phyloP scores from a whole-genome alignment of 2,113 vertebrate species.

The Prolemur simus region DNA sequence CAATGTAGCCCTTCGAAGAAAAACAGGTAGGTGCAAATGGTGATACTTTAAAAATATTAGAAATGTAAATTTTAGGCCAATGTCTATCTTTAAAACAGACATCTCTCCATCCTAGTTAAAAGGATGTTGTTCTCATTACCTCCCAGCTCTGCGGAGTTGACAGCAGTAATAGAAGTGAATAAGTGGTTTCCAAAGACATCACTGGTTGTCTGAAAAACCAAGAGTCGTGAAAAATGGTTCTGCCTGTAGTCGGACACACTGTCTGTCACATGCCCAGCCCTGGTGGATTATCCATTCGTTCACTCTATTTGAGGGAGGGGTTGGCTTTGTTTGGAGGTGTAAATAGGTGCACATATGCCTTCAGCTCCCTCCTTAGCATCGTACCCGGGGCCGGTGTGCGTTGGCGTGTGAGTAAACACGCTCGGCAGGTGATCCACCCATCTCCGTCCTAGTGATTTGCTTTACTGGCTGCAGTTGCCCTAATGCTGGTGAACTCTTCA shows the following conservation, averaged over 20 bases:
- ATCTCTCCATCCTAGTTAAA: background rate
- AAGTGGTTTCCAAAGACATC: background rate
- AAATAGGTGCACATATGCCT: background rate
- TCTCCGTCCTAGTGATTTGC: background rate
- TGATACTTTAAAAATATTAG: slow-evolving; percentile 12
- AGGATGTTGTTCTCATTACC: background rate
- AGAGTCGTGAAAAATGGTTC: background rate
- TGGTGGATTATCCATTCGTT: background rate
- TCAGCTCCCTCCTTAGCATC: background rate
- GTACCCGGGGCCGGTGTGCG: background rate
- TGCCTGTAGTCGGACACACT: background rate
- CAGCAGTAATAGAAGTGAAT: background rate
- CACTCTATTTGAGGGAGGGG: background rate
- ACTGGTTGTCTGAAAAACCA: background rate
- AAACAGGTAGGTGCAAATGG: background rate
- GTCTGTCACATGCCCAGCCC: background rate
- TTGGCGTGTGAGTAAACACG: background rate
- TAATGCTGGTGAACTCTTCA: slow-evolving; percentile 3
- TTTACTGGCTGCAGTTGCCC: background rate
- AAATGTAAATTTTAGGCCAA: background rate
- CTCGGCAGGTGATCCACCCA: background rate
- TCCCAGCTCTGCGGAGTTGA: background rate
- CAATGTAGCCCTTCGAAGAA: background rate
- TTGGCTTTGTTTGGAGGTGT: background rate
- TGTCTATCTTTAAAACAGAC: background rate